Base-by-base conservation (phyloP, 2,113 vertebrate genomes). In the Scomber colias region DNA sequence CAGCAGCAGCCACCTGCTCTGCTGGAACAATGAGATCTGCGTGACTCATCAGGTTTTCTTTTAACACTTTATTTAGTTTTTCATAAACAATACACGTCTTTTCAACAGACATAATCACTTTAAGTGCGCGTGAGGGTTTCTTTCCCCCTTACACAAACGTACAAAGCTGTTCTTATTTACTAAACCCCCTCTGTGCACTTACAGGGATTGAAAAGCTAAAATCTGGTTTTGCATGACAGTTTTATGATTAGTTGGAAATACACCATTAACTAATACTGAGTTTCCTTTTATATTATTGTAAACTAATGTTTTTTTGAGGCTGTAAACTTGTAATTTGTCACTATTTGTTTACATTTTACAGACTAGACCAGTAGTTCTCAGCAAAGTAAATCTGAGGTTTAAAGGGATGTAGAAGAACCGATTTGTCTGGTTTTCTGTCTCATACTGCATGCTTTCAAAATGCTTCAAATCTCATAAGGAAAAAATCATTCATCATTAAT, bases 1-100 rank as follows among this genome's bases (percentile, higher is more conserved):
- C 51, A 19, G 17, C 48, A 30, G 53, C 54, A 16, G 31, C 71
- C 84, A 80, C 66, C 85, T 83, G 75, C 86, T 80, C 71, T 2
- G 15, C 8, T 5, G 3, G 19, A 60, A 70, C 69, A 82, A 67
- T 49, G 11, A 69, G 61, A 67, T 44, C 19, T 50, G 35, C 40
- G 5, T 11, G 21, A 66, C 7, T 3, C 48, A 13, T 27, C 49
- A 49, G 1, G 0, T 48, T 0, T 66, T n/a, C 21, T 50, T 59
- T 11, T 1, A 56, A 5, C 40, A 45, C 44, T 40, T 69, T 73
- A 63, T 64, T 74, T n/a, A 4, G 61, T 10, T 59, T 63, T 67
- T 17, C 49, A 11, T 27, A 3, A 49, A 77, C 54, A 61, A 69
- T 14, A 16, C 3, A 63, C 50, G n/a, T 48, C 44, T 44, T 49